Conservation (phyloP, 2,797 vertebrate genomes). For the Melanotaenia parkinsoni region DNA sequence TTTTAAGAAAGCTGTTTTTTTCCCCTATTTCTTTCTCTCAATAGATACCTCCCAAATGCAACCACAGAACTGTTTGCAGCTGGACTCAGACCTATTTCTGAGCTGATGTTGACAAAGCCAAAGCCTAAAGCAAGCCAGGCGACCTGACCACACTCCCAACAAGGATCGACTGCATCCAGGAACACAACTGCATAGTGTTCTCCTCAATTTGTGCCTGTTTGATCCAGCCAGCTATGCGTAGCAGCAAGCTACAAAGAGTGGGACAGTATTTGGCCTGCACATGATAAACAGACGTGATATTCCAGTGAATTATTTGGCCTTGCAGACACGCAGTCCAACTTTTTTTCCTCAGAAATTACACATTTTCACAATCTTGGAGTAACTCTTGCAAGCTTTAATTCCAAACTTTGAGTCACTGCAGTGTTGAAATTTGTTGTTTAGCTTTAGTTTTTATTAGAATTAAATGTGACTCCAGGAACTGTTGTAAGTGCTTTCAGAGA, state of each 20-base stretch:
- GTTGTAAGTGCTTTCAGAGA: slow-evolving; percentile 16
- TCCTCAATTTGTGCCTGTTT: slow-evolving; percentile 70
- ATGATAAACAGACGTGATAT: slow-evolving; percentile 67
- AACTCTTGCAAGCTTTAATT: slow-evolving; percentile 20
- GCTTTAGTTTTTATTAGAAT: slow-evolving; percentile 26
- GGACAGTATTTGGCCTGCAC: slow-evolving; percentile 60
- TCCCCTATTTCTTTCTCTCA: slow-evolving; percentile 46
- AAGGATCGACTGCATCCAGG: slow-evolving; percentile 65
- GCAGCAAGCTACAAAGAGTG: slow-evolving; percentile 59
- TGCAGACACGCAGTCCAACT: slow-evolving; percentile 31
- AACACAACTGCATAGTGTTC: slow-evolving; percentile 77
- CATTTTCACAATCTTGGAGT: slow-evolving; percentile 46
- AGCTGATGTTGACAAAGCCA: slow-evolving; percentile 76
- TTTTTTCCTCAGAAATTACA: slow-evolving; percentile 45
- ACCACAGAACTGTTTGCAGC: slow-evolving; percentile 78
- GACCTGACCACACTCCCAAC: slow-evolving; percentile 72
- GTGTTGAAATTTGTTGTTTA: slow-evolving; percentile 7
- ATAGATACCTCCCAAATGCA: slow-evolving; percentile 71
- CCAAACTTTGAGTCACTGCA: slow-evolving; percentile 28
- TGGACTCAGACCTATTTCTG: slow-evolving; percentile 78
- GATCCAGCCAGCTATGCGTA: slow-evolving; percentile 72
- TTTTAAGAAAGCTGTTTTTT: slow-evolving; percentile 65
- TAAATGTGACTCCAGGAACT: slow-evolving; percentile 26
- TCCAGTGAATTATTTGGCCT: slow-evolving; percentile 49
- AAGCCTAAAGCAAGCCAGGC: slow-evolving; percentile 73